Conservation (phyloP, 1,140 invertebrate species). For the Ceratina australensis region DNA sequence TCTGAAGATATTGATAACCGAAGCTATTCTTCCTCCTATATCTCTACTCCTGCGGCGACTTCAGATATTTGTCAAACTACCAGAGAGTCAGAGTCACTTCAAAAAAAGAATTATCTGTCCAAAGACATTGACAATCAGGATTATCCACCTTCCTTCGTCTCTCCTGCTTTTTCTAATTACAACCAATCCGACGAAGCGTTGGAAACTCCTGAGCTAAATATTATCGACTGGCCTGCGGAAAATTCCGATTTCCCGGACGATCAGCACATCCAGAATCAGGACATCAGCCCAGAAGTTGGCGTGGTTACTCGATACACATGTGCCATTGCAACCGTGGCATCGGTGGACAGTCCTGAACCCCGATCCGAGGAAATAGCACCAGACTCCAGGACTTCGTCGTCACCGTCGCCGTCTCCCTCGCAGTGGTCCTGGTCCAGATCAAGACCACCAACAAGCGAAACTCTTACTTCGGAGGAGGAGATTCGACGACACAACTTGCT, state of each 20-base stretch:
- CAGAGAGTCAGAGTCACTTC: background rate
- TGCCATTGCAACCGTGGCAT: conserved; percentile 72
- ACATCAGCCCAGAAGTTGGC: conserved; percentile 71
- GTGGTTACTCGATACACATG: conserved; percentile 74
- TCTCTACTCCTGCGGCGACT: background rate
- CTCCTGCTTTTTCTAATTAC: conserved; percentile 3
- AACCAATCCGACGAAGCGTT: background rate
- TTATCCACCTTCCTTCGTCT: conserved; percentile 10
- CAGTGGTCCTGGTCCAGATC: conserved; percentile 22
- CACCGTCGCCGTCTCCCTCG: conserved; percentile 37
- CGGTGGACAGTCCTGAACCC: conserved; percentile 35
- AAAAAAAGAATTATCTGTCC: background rate
- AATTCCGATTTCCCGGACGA: conserved; percentile 42
- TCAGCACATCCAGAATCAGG: conserved; percentile 75
- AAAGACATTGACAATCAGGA: background rate
- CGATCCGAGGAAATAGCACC: conserved; percentile 10
- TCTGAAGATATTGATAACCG: no score
- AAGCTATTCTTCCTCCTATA: no score
- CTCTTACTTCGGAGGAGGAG: conserved; percentile 57
- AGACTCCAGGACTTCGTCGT: conserved; percentile 15
- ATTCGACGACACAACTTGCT: conserved; percentile 75
- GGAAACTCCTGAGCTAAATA: background rate
- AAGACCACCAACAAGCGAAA: conserved; percentile 28
- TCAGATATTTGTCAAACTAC: background rate
- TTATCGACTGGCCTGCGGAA: background rate